These are phyloP conservation scores for Sweltsa coloradensis DNA, from an alignment of 1,140 invertebrate genomes.

Conservation along the genomic window DNA sequence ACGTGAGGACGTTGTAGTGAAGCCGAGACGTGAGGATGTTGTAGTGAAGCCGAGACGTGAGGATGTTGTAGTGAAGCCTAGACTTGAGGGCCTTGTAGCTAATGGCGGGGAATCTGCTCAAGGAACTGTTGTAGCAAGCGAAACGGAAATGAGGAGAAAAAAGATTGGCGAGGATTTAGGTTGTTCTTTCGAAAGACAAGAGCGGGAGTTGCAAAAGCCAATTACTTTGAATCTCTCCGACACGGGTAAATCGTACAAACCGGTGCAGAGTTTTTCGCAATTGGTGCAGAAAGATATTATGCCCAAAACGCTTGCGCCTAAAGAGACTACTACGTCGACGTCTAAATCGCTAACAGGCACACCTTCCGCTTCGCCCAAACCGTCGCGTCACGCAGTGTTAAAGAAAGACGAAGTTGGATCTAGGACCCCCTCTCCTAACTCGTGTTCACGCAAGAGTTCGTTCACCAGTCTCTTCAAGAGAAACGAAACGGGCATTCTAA, in stretches of 20 bases:
- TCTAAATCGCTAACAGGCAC: constrained; percentile 16
- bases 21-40: no score
- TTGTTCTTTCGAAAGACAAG: no score
- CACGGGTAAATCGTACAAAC: constrained; percentile 12
- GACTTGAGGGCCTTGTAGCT: no score
- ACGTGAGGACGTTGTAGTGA: no score
- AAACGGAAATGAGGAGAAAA: no score
- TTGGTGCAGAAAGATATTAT: constrained; percentile 19
- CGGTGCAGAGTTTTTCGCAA: constrained; percentile 18
- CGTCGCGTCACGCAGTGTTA: constrained; percentile 22
- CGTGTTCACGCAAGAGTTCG: constrained; percentile 60
- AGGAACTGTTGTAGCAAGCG: no score
- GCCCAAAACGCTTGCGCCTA: neutral
- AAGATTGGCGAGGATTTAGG: no score
- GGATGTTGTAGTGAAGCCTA: no score
- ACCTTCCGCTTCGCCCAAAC: constrained; percentile 31
- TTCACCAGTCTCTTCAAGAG: constrained; percentile 66
- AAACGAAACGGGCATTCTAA: constrained; percentile 39
- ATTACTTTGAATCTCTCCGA: constrained; percentile 32
- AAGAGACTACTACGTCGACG: neutral
- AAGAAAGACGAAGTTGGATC: constrained; percentile 20
- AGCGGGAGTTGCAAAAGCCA: constrained; percentile 30
- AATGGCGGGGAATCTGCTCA: no score
- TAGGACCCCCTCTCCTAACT: constrained; percentile 39
- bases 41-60: no score